Percentiles rank a stretch among this genome's conserved stretches.
Evolutionary conservation across 2,797 vertebrate species (phyloP).

Genomic region (Eidolon dupreanum): DNA sequence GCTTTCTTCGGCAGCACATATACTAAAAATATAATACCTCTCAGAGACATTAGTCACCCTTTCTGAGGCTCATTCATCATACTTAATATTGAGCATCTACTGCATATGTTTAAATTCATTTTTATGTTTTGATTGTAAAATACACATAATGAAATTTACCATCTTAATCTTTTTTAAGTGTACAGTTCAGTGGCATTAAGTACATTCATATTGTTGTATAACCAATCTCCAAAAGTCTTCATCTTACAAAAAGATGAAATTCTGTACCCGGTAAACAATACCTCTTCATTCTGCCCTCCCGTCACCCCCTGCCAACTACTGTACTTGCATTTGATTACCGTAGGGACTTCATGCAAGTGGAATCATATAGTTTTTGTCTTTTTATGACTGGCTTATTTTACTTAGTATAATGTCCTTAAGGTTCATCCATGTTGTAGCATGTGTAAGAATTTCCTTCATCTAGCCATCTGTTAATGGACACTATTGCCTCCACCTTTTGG

Average conservation of each 20-base stretch:
- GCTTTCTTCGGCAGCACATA: too few species aligned
- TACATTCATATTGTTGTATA: neutral
- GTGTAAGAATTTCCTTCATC: neutral
- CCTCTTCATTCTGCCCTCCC: neutral
- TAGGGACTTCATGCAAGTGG: neutral
- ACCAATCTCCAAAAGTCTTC: neutral
- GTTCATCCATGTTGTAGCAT: neutral
- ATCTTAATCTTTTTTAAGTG: neutral
- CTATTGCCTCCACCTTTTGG: neutral
- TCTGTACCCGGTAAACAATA: neutral
- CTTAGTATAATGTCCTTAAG: neutral
- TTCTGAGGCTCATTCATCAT: neutral
- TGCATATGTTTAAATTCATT: neutral
- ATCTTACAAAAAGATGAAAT: neutral
- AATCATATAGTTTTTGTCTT: neutral
- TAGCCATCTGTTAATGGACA: neutral
- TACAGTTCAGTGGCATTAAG: neutral
- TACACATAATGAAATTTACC: neutral
- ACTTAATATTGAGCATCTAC: neutral
- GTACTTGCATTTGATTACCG: neutral
- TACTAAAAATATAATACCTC: neutral
- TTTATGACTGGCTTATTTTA: neutral
- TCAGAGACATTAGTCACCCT: neutral
- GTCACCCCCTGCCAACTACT: too few species aligned
- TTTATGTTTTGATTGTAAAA: neutral